phyloP scores from a whole-genome alignment of 2,113 vertebrate genomes.

The Lophura nycthemera region DNA sequence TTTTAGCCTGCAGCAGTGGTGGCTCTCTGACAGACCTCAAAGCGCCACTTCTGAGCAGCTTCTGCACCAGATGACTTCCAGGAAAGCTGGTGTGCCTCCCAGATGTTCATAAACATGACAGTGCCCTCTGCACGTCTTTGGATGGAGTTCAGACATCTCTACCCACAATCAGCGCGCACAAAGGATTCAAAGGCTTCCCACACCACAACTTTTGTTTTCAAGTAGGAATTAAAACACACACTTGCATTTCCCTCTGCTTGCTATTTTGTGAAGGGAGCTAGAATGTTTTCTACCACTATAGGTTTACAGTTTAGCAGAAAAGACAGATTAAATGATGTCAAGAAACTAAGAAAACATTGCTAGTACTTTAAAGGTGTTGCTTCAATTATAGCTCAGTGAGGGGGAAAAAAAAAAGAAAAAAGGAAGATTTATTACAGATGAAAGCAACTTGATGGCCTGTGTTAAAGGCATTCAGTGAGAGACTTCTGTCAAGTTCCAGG shows the following conservation, averaged over 20 bases:
- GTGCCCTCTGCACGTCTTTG: not conserved
- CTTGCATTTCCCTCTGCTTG: not conserved
- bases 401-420: not conserved
- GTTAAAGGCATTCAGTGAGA: not conserved
- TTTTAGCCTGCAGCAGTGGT: not conserved
- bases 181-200: conserved; percentile 10
- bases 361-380: not conserved
- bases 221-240: not conserved
- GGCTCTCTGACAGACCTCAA: conserved; percentile 12
- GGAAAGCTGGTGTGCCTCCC: conserved; percentile 14
- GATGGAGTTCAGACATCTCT: conserved; percentile 18
- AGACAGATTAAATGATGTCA: not conserved
- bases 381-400: not conserved
- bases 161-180: conserved; percentile 1
- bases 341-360: not conserved
- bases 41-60: not conserved
- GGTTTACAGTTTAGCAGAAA: not conserved
- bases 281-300: not conserved
- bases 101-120: conserved; percentile 47
- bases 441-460: not conserved
- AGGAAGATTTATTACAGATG: not conserved
- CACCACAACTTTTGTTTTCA: conserved; percentile 7
- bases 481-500: not conserved
- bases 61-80: not conserved
- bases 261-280: not conserved